Evolutionary conservation across 1,140 invertebrate species (phyloP).

Genomic region (Kradibia gibbosae): DNA sequence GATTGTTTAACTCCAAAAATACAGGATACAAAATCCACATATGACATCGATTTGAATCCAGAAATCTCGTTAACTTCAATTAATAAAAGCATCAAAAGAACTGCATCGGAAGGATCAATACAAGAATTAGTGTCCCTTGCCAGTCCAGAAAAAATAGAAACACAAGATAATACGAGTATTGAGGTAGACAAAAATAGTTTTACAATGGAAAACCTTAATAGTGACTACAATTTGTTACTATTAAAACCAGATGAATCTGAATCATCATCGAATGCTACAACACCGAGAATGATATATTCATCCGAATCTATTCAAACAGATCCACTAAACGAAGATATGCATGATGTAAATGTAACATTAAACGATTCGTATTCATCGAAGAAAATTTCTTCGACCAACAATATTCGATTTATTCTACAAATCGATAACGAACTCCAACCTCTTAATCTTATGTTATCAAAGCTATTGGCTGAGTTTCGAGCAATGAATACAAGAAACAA

Average conservation of each 20-base stretch:
- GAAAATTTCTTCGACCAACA: neutral
- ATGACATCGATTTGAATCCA: neutral
- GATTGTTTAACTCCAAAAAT: too few relatives aligned
- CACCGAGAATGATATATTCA: neutral
- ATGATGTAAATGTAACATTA: neutral
- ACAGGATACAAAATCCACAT: neutral
- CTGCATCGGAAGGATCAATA: neutral
- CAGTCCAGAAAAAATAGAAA: neutral
- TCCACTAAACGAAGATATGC: too few relatives aligned
- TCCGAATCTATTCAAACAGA: neutral
- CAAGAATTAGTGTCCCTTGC: neutral
- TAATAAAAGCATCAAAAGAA: neutral
- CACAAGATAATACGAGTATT: too few relatives aligned
- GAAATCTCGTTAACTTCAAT: neutral
- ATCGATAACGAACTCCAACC: slow-evolving; percentile 49
- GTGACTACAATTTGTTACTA: neutral
- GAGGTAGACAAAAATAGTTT: too few relatives aligned
- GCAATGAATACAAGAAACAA: slow-evolving; percentile 18
- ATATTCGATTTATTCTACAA: slow-evolving; percentile 23
- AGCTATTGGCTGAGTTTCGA: slow-evolving; percentile 40
- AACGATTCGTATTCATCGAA: neutral
- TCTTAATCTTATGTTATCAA: slow-evolving; percentile 34
- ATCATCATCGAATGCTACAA: neutral
- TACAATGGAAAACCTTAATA: neutral
- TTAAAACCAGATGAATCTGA: neutral